A percentile compares a stretch with the other conserved stretches of the same genome.
Evolutionary conservation across 2,113 vertebrate species (phyloP).

Genomic region (Phrynosoma platyrhinos): DNA sequence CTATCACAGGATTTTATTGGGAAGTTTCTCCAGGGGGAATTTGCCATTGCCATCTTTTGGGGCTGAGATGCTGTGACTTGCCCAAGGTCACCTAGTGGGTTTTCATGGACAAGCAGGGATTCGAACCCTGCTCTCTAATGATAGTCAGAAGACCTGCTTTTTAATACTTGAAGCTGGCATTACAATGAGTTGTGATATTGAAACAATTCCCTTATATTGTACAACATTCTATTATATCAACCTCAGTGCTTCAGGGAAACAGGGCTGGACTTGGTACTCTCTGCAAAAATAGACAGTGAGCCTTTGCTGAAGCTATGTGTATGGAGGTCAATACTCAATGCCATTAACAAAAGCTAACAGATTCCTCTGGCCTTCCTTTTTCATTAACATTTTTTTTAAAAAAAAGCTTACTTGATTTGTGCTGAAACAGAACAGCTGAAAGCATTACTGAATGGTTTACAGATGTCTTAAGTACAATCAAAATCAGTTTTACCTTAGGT

Average conservation of each 20-base stretch:
- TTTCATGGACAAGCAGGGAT: too few species aligned
- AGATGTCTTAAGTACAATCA: background rate
- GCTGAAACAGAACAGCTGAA: background rate
- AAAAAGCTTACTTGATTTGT: background rate
- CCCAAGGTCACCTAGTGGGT: too few species aligned
- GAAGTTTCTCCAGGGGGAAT: too few species aligned
- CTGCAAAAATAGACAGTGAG: background rate
- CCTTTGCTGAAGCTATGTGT: too few species aligned
- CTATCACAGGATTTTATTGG: too few species aligned
- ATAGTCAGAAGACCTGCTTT: background rate
- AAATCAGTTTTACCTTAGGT: background rate
- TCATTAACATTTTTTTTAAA: background rate
- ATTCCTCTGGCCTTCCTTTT: background rate
- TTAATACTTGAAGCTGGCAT: background rate
- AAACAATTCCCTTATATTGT: background rate
- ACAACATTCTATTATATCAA: slow-evolving; percentile 40
- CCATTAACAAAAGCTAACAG: slow-evolving; percentile 14
- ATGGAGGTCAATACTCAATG: background rate
- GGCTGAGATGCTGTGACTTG: too few species aligned
- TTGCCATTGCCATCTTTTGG: too few species aligned
- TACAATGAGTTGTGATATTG: background rate
- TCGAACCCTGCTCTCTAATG: too few species aligned
- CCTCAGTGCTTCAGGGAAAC: slow-evolving; percentile 9
- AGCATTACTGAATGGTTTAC: background rate
- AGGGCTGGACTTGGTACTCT: background rate